Conservation (phyloP, 1,140 invertebrate genomes). For the Atta cephalotes region DNA sequence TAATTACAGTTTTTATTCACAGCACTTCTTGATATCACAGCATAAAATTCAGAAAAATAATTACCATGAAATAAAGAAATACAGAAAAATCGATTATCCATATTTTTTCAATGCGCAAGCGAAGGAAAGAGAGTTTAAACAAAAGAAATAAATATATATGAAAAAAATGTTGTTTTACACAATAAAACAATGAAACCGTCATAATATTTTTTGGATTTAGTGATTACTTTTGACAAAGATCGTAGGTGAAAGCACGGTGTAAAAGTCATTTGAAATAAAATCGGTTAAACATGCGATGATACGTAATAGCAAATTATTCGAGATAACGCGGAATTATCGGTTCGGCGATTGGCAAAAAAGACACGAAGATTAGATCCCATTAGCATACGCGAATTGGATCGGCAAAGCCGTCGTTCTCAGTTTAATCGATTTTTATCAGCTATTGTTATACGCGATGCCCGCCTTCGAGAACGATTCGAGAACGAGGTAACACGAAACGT, state of each 20-base stretch:
- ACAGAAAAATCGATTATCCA: not conserved
- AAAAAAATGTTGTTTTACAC: not conserved
- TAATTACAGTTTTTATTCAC: not conserved
- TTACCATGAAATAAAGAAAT: not conserved
- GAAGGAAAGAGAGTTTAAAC: not conserved
- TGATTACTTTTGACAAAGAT: not conserved
- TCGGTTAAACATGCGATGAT: slow-evolving; percentile 63
- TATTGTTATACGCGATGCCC: slow-evolving; percentile 51
- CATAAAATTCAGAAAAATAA: not conserved
- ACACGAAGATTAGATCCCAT: slow-evolving; percentile 16
- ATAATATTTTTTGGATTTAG: slow-evolving; percentile 2
- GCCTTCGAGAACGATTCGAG: slow-evolving; percentile 43
- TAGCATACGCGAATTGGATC: slow-evolving; percentile 55
- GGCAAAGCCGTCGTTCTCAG: slow-evolving; percentile 51
- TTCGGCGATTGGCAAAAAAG: slow-evolving; percentile 52
- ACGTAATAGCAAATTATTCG: slow-evolving; percentile 69
- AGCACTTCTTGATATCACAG: not conserved
- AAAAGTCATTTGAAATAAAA: slow-evolving; percentile 41
- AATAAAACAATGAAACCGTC: slow-evolving; percentile 20
- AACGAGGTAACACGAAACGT: slow-evolving; percentile 25
- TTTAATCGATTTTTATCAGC: slow-evolving; percentile 66
- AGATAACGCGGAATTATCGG: slow-evolving; percentile 69
- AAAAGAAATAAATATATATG: not conserved
- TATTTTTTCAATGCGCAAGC: not conserved
- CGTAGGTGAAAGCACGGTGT: not conserved